phyloP scores from a whole-genome alignment of 2,797 vertebrate species.

The Urophycis tenuis region DNA sequence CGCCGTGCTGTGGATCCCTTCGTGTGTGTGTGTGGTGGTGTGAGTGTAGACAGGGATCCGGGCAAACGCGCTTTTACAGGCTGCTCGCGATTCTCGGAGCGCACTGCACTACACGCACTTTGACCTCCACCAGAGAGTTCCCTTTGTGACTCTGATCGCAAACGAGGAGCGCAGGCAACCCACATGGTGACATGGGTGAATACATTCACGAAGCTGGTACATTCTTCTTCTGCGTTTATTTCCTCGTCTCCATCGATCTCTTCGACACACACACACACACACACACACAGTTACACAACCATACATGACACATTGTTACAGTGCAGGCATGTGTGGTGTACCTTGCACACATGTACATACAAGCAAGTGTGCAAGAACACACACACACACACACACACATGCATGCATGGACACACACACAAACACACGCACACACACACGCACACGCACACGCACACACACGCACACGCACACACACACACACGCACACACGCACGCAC shows the following conservation, averaged over 20 bases:
- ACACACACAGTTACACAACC: neutral
- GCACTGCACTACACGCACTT: neutral
- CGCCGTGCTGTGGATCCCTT: neutral
- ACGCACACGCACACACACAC: neutral
- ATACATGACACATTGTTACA: neutral
- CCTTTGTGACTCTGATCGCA: neutral
- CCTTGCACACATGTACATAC: constrained; percentile 7
- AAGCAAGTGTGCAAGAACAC: neutral
- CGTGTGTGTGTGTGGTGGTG: neutral
- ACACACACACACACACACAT: constrained; percentile 5
- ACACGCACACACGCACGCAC: constrained; percentile 9
- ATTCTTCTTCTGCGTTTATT: neutral
- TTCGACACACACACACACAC: neutral
- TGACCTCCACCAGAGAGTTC: neutral
- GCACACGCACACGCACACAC: neutral
- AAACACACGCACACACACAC: neutral
- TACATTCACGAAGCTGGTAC: neutral
- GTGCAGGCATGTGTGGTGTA: neutral
- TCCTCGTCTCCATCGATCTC: neutral
- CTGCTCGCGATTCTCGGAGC: neutral
- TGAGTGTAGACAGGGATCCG: neutral
- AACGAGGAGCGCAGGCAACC: neutral
- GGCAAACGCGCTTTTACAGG: neutral
- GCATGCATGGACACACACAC: neutral
- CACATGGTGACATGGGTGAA: neutral